These are phyloP conservation scores for Cyrtonyx montezumae DNA, from an alignment of 2,113 vertebrate genomes.

Conservation along the genomic window DNA sequence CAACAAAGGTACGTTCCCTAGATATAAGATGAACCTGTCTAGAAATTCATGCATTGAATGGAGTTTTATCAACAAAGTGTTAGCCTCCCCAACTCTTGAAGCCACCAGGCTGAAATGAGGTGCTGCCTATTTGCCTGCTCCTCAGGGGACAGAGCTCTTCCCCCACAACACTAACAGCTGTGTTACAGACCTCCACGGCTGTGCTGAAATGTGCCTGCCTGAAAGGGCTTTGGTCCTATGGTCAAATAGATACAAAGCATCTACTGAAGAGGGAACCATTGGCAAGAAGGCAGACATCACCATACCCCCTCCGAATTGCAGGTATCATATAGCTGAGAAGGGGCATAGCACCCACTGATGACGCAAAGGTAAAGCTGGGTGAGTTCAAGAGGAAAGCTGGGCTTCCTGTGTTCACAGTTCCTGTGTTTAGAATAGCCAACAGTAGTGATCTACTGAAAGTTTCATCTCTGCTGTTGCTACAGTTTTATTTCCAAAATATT, in stretches of 20 bases:
- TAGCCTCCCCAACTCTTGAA: not conserved
- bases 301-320: not conserved
- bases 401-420: not conserved
- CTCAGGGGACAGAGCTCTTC: not conserved
- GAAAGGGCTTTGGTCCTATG: not conserved
- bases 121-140: not conserved
- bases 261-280: not conserved
- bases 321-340: not conserved
- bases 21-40: not conserved
- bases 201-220: not conserved
- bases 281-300: not conserved
- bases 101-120: not conserved
- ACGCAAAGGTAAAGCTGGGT: not conserved
- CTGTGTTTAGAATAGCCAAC: not conserved
- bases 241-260: not conserved
- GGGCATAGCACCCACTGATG: not conserved
- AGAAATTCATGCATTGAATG: not conserved
- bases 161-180: not conserved
- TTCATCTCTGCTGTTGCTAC: not conserved
- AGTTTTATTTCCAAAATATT: not conserved
- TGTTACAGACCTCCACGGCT: not conserved
- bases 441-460: not conserved
- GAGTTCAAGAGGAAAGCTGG: not conserved
- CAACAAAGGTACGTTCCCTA: not conserved
- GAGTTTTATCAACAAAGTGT: not conserved